These are phyloP conservation scores for Meiosimyza platycephala DNA, from an alignment of 2,888 invertebrate genomes.

Conservation along the genomic window DNA sequence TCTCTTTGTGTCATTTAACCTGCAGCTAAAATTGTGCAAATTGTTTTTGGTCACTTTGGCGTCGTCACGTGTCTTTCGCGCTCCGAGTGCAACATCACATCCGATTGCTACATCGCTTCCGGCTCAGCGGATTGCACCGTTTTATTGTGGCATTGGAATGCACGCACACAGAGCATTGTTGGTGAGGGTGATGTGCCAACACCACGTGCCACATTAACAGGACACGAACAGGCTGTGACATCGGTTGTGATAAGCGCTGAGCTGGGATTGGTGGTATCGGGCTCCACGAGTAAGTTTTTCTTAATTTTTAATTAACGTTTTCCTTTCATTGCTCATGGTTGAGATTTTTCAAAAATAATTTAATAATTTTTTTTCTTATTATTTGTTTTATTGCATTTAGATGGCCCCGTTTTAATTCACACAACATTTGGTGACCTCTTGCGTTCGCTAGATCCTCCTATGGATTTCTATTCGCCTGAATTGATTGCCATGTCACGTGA, in stretches of 20 bases:
- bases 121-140: conserved; percentile 99
- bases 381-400: conserved; percentile 67
- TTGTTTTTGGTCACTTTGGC: conserved; percentile 98
- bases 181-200: conserved; percentile 96
- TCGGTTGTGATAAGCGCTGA: conserved; percentile 98
- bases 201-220: conserved; percentile 95
- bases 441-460: conserved; percentile 87
- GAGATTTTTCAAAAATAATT: neutral
- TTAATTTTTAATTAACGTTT: neutral
- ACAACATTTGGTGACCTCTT: conserved; percentile 97
- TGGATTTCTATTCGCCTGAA: conserved; percentile 80
- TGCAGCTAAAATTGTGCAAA: conserved; percentile 96
- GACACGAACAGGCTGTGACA: conserved; percentile 96
- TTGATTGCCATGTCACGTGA: conserved; percentile 95
- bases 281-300: conserved; percentile 75
- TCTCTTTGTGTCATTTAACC: neutral
- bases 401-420: conserved; percentile 96
- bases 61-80: conserved; percentile 97
- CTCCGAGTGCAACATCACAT: conserved; percentile 98
- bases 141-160: conserved; percentile 98
- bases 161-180: conserved; percentile 94
- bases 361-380: neutral
- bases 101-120: conserved; percentile 98
- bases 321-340: no score
- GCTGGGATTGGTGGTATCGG: conserved; percentile 96